Evolutionary conservation across 37 sponge, comb jelly and placozoan genomes (phyloP), one percentile per base, ranked within the genome.

Genomic region (Chondrosia reniformis): DNA sequence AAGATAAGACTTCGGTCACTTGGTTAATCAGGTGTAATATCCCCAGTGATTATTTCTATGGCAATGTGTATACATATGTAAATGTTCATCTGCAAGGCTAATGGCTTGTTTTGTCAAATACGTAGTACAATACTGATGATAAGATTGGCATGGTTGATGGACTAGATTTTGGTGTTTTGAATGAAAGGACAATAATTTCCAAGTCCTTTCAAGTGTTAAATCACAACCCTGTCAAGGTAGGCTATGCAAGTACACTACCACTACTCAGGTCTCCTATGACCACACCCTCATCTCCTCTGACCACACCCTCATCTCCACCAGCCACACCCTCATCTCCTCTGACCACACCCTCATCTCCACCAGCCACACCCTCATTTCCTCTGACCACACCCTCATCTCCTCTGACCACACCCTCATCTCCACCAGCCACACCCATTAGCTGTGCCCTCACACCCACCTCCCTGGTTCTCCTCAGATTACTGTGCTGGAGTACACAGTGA

Each of bases 181-280:
- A 66, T 8, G 77, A 84, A 8, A 4, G 33, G 1, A 87, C 74
- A 27, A 25, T 74, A 4, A 63, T 67, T 39, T 62, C 21, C 41
- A 93, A 75, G 63, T 54, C 69, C 0, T 84, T 93, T 73, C 74
- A 61, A n/a, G 46, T 93, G 6, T 39, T 64, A 54, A 93, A 93
- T 65, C 57, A n/a, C 24, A 93, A 93, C 55, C 94, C 94, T 25
- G 81, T 93, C 17, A 75, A 67, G 67, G 93, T 92, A 75, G 15
- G 54, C 15, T 15, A 49, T 49, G 15, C 54, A 49, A 15, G 15
- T 15, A 49, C 54, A 49, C 54, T n/a, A n/a, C n/a, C n/a, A n/a
- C n/a, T n/a, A 49, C 54, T 19, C 17, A 15, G 54, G 54, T 49
- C 15, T 56, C 3, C n/a, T 28, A 56, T 6, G 7, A 24, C n/a